These are phyloP conservation scores for Synodontis membranacea DNA, from an alignment of 2,113 vertebrate species.

Conservation along the genomic window DNA sequence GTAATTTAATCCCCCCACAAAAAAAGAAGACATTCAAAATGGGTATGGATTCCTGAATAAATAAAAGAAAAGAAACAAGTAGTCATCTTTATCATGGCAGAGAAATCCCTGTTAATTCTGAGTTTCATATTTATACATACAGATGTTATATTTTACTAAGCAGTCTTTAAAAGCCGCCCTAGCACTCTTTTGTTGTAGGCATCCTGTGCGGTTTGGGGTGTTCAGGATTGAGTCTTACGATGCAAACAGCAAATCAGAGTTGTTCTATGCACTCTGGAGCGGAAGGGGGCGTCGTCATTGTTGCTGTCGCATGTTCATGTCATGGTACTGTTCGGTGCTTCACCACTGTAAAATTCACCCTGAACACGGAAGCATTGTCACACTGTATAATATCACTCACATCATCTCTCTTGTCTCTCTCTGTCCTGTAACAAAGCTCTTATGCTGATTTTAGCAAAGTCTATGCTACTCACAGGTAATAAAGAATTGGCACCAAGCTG, in stretches of 20 bases:
- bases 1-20: slow-evolving; percentile 15
- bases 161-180: slow-evolving; percentile 61
- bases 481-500: slow-evolving; percentile 49
- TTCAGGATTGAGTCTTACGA: slow-evolving; percentile 39
- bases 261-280: slow-evolving; percentile 42
- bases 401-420: slow-evolving; percentile 34
- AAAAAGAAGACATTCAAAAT: slow-evolving; percentile 29
- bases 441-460: slow-evolving; percentile 53
- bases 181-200: slow-evolving; percentile 57
- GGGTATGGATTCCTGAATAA: slow-evolving; percentile 6
- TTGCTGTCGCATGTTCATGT: slow-evolving; percentile 51
- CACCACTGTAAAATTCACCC: slow-evolving; percentile 51
- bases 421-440: slow-evolving; percentile 46
- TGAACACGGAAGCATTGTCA: slow-evolving; percentile 47
- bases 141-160: slow-evolving; percentile 73
- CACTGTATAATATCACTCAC: slow-evolving; percentile 45
- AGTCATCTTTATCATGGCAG: slow-evolving; percentile 74
- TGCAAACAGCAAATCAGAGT: slow-evolving; percentile 32
- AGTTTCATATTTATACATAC: slow-evolving; percentile 61
- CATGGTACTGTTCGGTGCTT: slow-evolving; percentile 46
- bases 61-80: slow-evolving; percentile 18
- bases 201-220: slow-evolving; percentile 52
- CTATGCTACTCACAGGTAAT: slow-evolving; percentile 50
- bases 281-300: slow-evolving; percentile 36
- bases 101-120: slow-evolving; percentile 63